Conservation (phyloP, 1,140 invertebrate species). For the Meloidogyne exigua region DNA sequence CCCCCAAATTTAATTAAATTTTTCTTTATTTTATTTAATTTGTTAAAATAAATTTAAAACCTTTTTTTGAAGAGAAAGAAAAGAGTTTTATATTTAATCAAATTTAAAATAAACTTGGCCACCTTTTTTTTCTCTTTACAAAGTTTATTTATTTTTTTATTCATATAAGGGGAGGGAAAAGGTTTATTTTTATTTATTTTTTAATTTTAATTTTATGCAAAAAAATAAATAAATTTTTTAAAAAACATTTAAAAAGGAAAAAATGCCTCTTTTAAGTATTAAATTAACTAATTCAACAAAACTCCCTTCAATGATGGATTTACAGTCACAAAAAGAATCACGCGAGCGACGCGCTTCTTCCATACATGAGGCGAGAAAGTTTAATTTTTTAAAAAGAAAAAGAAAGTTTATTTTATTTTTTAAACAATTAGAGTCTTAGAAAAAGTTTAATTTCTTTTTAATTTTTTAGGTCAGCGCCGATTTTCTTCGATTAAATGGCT, state of each 20-base stretch:
- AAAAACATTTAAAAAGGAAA: background rate
- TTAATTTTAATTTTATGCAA: background rate
- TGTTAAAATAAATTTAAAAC: too few relatives aligned
- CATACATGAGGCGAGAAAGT: constrained; percentile 49
- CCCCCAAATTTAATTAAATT: too few relatives aligned
- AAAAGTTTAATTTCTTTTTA: background rate
- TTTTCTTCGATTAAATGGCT: constrained; percentile 58
- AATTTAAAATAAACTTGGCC: too few relatives aligned
- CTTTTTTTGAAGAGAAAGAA: too few relatives aligned
- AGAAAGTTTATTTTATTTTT: background rate
- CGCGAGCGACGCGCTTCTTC: constrained; percentile 42
- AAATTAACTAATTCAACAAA: background rate
- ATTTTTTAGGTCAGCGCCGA: constrained; percentile 59
- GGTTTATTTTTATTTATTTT: too few relatives aligned
- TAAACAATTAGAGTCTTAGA: background rate
- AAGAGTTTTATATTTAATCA: too few relatives aligned
- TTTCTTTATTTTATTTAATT: too few relatives aligned
- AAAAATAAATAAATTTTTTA: background rate
- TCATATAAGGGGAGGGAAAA: too few relatives aligned
- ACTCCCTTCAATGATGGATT: background rate
- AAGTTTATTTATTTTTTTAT: too few relatives aligned
- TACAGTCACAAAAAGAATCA: background rate
- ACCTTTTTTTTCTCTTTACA: too few relatives aligned
- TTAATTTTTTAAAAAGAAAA: constrained; percentile 10
- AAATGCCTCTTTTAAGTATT: background rate